Evolutionary conservation across 1,140 invertebrate genomes (phyloP), one percentile per base, ranked within the genome.

Genomic region (Anoplolepis gracilipes): DNA sequence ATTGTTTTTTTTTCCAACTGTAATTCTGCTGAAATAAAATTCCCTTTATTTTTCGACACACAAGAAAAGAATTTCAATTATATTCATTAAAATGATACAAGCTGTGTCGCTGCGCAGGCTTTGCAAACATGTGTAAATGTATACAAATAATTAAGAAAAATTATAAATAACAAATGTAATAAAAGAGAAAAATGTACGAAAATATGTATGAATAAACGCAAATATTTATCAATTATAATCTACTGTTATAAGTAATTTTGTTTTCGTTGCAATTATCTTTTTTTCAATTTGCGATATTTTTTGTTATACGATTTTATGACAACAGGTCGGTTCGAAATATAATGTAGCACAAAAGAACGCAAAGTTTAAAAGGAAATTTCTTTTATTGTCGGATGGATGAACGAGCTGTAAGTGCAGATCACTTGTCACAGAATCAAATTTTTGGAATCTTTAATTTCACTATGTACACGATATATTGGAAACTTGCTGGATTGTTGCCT

Each of bases 381-480:
- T 16, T 55, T 79, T 79, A 67, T 67, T 22, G 76, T n/a, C 19
- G n/a, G 53, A 53, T 39, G 4, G 8, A 78, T 6, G 30, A 4
- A 28, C 19, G 7, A 11, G 46, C 28, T 36, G 53, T 28, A 25
- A n/a, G 11, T 55, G 39, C 16, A 28, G 33, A n/a, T n/a, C n/a
- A n/a, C 55, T 61, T 36, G n/a, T 5, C 36, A 65, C 19, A 8
- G 1, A 53, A n/a, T n/a, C n/a, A 36, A 79, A 53, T 57, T 11
- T 7, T 13, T 5, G 55, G 5, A 79, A 79, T 67, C 62, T 55
- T 79, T 53, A 79, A 65, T n/a, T 22, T 22, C 22, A 28, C 8
- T 22, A 13, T 19, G 42, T 30, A 42, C 30, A 53, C 33, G 6
- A 36, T n/a, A 36, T n/a, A 19, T 30, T 25, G 42, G 28, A 57